phyloP scores from a whole-genome alignment of 2,113 vertebrate species.

The Lagopus muta region DNA sequence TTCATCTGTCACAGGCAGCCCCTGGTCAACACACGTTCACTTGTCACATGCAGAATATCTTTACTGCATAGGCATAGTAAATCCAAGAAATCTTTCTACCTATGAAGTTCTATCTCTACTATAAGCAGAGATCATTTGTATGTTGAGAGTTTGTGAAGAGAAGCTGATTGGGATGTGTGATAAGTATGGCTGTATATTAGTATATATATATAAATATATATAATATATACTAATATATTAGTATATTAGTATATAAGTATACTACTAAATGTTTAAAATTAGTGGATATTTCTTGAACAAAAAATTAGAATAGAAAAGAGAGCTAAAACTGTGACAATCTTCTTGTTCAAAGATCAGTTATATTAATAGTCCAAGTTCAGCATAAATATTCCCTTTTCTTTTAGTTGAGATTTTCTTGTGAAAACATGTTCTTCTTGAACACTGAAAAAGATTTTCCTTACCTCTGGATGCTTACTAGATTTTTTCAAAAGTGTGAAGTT shows the following conservation, averaged over 20 bases:
- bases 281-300: not conserved
- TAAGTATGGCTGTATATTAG: too few species aligned
- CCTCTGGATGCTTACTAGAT: not conserved
- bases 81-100: not conserved
- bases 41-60: not conserved
- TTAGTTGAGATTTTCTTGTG: not conserved
- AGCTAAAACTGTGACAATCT: not conserved
- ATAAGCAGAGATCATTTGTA: not conserved
- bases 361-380: not conserved
- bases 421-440: not conserved
- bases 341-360: not conserved
- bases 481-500: not conserved
- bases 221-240: too few species aligned
- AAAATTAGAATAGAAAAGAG: not conserved
- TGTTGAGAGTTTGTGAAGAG: not conserved
- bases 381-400: not conserved
- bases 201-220: too few species aligned
- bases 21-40: not conserved
- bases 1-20: fast-evolving
- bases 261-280: not conserved
- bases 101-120: not conserved
- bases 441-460: not conserved
- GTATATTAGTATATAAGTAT: not conserved
- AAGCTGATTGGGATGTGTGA: not conserved
- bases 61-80: not conserved